Base-by-base conservation (phyloP, 2,888 invertebrate species). In the Chrysolina oricalcia region DNA sequence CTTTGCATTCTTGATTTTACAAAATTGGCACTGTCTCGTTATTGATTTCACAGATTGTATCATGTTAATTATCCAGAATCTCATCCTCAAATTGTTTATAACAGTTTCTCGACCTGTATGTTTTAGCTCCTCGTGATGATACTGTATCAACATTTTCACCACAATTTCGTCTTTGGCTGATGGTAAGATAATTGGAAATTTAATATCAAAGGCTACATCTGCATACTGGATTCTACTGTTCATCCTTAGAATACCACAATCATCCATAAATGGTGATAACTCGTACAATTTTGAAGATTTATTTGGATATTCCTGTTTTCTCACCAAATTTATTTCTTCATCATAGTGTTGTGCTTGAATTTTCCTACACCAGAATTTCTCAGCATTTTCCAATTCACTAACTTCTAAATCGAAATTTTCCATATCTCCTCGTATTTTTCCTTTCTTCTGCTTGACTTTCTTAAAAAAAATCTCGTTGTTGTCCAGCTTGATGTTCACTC, bases 161-260 rank as follows among this genome's bases (percentile, higher is more conserved):
- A n/a, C 17, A 17, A 50, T 17, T 17, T 50, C 50, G 15, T 8
- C n/a, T n/a, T n/a, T n/a, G n/a, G n/a, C n/a, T n/a, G n/a, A n/a
- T n/a, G n/a, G n/a, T n/a, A n/a, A n/a, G 8, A 43, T 43, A 43
- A 43, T 43, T 43, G 43, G 43, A 43, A 43, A 43, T 43, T 43
- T 43, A 4, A 15, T 43, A 15, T 43, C 43, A 43, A 13, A 43
- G 4, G 43, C 43, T 15, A 43, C 43, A 43, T 43, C 43, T 43
- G 43, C 43, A 43, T 43, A 43, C 43, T 43, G 43, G 43, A 43
- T 43, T 43, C 43, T 15, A 50, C 50, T 50, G 17, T 17, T 50
- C 64, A 64, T 64, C n/a, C 64, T 64, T 9, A 64, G n/a, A 23
- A 64, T 41, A 9, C 64, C 64, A 21, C 11, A 17, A n/a, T n/a